phyloP scores from a whole-genome alignment of 1,140 invertebrate species.

The Coptotermes formosanus region DNA sequence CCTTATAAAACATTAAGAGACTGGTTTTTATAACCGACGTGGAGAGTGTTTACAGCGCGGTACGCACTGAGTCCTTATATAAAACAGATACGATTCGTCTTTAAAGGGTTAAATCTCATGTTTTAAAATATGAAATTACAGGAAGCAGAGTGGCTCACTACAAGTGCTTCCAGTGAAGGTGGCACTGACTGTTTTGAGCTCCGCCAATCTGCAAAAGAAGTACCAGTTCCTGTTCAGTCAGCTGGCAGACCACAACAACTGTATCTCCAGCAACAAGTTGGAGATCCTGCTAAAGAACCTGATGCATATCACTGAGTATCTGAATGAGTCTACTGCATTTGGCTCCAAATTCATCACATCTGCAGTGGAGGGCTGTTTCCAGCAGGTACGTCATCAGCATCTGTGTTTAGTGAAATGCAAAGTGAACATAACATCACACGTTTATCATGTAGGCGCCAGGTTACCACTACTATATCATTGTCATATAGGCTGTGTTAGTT shows the following conservation, averaged over 20 bases:
- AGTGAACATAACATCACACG: no score
- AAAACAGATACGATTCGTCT: no score
- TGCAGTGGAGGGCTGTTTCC: conserved; percentile 61
- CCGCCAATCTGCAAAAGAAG: conserved; percentile 59
- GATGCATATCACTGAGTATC: conserved; percentile 53
- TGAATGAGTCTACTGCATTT: conserved; percentile 57
- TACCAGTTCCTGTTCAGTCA: conserved; percentile 63
- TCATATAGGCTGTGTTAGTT: no score
- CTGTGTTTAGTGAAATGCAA: background rate
- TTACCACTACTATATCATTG: no score
- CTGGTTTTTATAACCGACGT: no score
- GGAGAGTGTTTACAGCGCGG: no score
- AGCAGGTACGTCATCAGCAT: conserved; percentile 51
- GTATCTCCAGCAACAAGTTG: conserved; percentile 57
- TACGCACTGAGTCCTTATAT: no score
- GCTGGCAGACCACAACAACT: conserved; percentile 65
- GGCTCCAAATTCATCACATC: conserved; percentile 52
- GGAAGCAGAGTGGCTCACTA: conserved; percentile 48
- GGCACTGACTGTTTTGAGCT: conserved; percentile 59
- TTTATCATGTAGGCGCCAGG: no score
- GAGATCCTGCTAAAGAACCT: conserved; percentile 56
- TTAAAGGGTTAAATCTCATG: no score
- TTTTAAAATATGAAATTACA: background rate
- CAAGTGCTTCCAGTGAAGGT: conserved; percentile 60
- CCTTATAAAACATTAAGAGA: no score